These are phyloP conservation scores for Perdita meconis DNA, from an alignment of 2,888 invertebrate genomes.

Conservation along the genomic window DNA sequence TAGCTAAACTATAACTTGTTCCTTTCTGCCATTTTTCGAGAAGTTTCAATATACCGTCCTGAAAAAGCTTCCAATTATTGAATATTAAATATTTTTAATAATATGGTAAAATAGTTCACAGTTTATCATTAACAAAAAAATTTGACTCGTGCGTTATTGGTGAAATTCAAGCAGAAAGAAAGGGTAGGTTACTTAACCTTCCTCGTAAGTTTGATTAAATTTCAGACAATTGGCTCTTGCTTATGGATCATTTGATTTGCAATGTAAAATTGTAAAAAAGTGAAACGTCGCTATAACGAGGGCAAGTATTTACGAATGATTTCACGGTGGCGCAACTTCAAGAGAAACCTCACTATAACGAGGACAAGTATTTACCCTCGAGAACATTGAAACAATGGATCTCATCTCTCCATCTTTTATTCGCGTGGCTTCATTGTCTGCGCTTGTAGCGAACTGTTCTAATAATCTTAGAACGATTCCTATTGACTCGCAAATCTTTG, in stretches of 20 bases:
- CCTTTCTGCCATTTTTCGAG: no score
- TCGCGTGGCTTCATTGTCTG: conserved; percentile 60
- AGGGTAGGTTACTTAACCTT: no score
- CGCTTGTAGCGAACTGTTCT: conserved; percentile 37
- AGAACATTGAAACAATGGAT: conserved; percentile 69
- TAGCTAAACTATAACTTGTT: no score
- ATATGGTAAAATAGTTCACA: no score
- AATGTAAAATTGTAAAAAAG: conserved; percentile 32
- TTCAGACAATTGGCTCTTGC: conserved; percentile 43
- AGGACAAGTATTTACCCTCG: conserved; percentile 73
- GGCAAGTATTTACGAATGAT: conserved; percentile 71
- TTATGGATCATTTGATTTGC: conserved; percentile 49
- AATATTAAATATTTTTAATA: no score
- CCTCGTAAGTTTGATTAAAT: conserved; percentile 46
- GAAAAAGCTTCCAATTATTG: no score
- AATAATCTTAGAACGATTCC: conserved; percentile 56
- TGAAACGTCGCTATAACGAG: conserved; percentile 62
- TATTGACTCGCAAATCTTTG: conserved; percentile 54
- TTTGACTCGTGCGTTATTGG: no score
- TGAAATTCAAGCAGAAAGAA: no score
- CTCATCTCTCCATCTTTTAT: conserved; percentile 68
- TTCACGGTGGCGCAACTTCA: conserved; percentile 51
- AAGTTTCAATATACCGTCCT: no score
- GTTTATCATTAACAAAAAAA: no score
- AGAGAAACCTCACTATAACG: conserved; percentile 60